Base-by-base conservation (phyloP, 2,888 invertebrate genomes). In the Cactoblastis cactorum region DNA sequence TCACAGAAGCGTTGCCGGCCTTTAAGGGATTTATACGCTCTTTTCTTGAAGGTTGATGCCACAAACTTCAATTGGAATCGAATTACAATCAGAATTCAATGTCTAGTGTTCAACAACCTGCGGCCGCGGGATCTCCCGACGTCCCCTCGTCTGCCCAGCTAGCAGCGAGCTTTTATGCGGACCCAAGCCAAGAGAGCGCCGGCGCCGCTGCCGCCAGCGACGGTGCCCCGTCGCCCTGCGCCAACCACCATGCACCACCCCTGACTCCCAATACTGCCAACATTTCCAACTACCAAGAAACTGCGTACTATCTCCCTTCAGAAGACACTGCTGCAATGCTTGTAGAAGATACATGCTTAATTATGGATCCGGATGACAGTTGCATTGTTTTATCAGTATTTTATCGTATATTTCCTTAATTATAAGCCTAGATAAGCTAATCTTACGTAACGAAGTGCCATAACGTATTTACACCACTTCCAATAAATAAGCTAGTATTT, bases 31-130 rank as follows among this genome's bases (percentile, higher is more conserved):
- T n/a, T n/a, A n/a, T n/a, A n/a, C n/a, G n/a, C n/a, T n/a, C n/a
- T n/a, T n/a, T n/a, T n/a, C n/a, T n/a, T n/a, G n/a, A n/a, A n/a
- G n/a, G n/a, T n/a, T n/a, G n/a, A n/a, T n/a, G n/a, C n/a, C n/a
- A n/a, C n/a, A n/a, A n/a, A n/a, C n/a, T n/a, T n/a, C n/a, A n/a
- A n/a, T n/a, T n/a, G n/a, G n/a, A n/a, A n/a, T n/a, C 8, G 28
- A 28, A 28, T 28, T 3, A 28, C 1, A 4, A 22, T 22, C n/a
- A n/a, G n/a, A n/a, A n/a, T n/a, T n/a, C 3, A 53, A 51, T 39
- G 75, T 72, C n/a, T 67, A 93, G 93, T 94, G 94, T 72, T 93
- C 93, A 0, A 80, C 90, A 33, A 90, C 86, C 0, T 93, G 93
- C 62, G 93, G 93, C 0, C 83, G 83, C 1, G 93, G 93, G 0